A percentile compares a stretch with the other conserved stretches of the same genome.
These are phyloP conservation scores for Mycalesis mineus DNA, from an alignment of 2,888 invertebrate species.

Conservation along the genomic window DNA sequence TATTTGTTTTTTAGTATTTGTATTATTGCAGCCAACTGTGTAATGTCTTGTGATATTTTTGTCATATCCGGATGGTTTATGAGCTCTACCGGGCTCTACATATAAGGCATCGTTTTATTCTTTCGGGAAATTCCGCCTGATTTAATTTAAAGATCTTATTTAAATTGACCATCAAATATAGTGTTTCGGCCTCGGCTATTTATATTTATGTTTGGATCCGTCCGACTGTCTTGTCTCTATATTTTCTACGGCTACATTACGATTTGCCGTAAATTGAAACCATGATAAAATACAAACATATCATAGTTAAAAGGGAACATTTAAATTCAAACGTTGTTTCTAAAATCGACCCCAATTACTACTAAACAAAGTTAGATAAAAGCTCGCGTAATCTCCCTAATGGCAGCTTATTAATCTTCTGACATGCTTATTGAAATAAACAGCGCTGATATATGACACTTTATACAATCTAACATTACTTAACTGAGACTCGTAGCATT, in stretches of 20 bases:
- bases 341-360: constrained; percentile 13
- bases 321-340: background rate
- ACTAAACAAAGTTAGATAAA: constrained; percentile 12
- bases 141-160: background rate
- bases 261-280: background rate
- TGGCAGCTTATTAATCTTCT: constrained; percentile 57
- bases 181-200: background rate
- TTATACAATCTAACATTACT: constrained; percentile 70
- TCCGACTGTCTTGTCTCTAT: background rate
- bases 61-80: constrained; percentile 2
- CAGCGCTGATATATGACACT: constrained; percentile 71
- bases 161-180: background rate
- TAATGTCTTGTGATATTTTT: background rate
- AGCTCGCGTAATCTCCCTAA: constrained; percentile 24
- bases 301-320: background rate
- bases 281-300: background rate
- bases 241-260: background rate
- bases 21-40: background rate
- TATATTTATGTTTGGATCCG: background rate
- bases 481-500: constrained; percentile 61
- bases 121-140: background rate
- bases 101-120: background rate
- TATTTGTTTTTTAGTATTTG: background rate
- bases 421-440: constrained; percentile 51
- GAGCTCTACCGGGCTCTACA: background rate